phyloP scores from a whole-genome alignment of 1,140 invertebrate genomes.

The Holcopasites calliopsidis region DNA sequence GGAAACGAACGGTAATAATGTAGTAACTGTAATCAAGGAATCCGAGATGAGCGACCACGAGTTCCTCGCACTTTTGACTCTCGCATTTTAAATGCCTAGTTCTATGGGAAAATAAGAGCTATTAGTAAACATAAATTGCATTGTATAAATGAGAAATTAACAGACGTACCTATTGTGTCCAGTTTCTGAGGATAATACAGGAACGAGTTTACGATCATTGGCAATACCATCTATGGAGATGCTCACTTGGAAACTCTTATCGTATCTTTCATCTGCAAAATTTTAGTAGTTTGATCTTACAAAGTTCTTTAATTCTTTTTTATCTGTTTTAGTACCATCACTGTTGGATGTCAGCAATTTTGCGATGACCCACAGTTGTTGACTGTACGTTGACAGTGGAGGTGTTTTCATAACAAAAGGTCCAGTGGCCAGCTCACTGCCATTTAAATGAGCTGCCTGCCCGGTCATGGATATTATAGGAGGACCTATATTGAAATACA shows the following conservation, averaged over 20 bases:
- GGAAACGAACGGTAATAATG: slow-evolving; percentile 90
- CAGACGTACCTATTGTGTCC: slow-evolving; percentile 85
- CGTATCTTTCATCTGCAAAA: slow-evolving; percentile 89
- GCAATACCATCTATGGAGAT: slow-evolving; percentile 90
- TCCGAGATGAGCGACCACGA: slow-evolving; percentile 94
- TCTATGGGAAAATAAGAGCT: slow-evolving; percentile 74
- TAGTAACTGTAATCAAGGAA: slow-evolving; percentile 94
- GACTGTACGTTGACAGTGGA: slow-evolving; percentile 91
- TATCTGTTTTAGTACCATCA: slow-evolving; percentile 83
- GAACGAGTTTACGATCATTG: slow-evolving; percentile 85
- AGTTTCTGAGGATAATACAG: slow-evolving; percentile 82
- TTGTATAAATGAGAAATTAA: not conserved
- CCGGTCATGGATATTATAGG: slow-evolving; percentile 91
- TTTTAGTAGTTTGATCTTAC: slow-evolving; percentile 23
- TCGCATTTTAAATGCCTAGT: slow-evolving; percentile 91
- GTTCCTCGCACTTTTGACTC: slow-evolving; percentile 90
- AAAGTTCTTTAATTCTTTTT: not conserved
- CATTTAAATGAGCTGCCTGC: slow-evolving; percentile 82
- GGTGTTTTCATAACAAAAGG: slow-evolving; percentile 93
- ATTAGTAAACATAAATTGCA: not conserved
- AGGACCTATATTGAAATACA: slow-evolving; percentile 83
- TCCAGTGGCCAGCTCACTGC: slow-evolving; percentile 87
- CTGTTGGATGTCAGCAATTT: slow-evolving; percentile 91
- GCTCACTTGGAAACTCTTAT: slow-evolving; percentile 92
- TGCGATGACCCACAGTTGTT: slow-evolving; percentile 96